Evolutionary conservation across 2,888 invertebrate genomes (phyloP).

Genomic region (Laothoe populi): DNA sequence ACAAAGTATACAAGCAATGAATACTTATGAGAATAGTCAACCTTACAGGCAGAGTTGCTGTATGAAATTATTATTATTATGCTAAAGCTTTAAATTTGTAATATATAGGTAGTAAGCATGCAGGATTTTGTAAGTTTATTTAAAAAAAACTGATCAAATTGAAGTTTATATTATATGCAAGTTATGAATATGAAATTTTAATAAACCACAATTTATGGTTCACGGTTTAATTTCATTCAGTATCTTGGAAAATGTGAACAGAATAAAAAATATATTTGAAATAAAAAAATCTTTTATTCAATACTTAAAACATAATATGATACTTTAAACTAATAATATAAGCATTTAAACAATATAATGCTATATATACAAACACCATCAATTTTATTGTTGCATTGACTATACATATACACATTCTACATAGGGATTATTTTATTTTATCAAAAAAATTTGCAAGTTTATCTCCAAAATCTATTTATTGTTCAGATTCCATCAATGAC

Average conservation of each 20-base stretch:
- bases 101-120: constrained; percentile 81
- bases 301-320: constrained; percentile 28
- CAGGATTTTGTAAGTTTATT: constrained; percentile 82
- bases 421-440: no score
- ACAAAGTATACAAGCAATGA: constrained; percentile 89
- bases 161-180: constrained; percentile 79
- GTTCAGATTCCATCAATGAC: constrained; percentile 86
- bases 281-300: constrained; percentile 46
- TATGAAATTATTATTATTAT: constrained; percentile 78
- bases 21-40: constrained; percentile 83
- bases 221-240: constrained; percentile 61
- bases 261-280: constrained; percentile 57
- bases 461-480: not conserved
- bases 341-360: not conserved
- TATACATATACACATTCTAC: not conserved
- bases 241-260: constrained; percentile 50
- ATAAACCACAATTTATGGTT: constrained; percentile 71
- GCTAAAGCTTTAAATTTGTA: constrained; percentile 84
- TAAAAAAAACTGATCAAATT: constrained; percentile 79
- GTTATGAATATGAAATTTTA: constrained; percentile 82
- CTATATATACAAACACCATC: not conserved
- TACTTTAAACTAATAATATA: constrained; percentile 25
- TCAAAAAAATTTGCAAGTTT: no score
- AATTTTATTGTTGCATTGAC: not conserved
- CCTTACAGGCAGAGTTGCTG: constrained; percentile 52